A percentile compares a stretch with the other conserved stretches of the same genome.
phyloP scores from a whole-genome alignment of 2,888 invertebrate species.

The Macrophya alboannulata region DNA sequence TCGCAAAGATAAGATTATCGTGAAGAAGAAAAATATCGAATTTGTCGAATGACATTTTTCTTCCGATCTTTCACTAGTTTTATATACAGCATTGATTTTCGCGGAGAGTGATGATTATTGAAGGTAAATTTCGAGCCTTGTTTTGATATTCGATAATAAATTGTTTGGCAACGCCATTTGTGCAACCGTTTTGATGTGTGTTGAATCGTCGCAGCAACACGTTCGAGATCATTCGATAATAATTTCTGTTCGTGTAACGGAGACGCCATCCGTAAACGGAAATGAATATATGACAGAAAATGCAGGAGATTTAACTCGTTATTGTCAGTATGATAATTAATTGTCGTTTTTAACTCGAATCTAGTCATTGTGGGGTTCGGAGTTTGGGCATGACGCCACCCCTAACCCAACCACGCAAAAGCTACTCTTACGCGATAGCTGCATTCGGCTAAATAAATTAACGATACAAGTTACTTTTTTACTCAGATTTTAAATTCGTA shows the following conservation, averaged over 20 bases:
- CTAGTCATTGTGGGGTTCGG: neutral
- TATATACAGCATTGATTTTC: neutral
- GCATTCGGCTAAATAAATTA: neutral
- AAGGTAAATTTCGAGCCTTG: neutral
- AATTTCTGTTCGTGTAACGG: neutral
- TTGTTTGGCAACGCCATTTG: constrained; percentile 36
- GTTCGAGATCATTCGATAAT: constrained; percentile 41
- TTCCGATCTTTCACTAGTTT: neutral
- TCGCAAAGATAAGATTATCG: neutral
- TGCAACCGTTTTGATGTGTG: neutral
- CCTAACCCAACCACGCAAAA: constrained; percentile 33
- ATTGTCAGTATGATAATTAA: constrained; percentile 1
- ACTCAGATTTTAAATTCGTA: neutral
- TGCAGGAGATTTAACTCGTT: neutral
- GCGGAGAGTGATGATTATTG: neutral
- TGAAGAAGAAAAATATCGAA: neutral
- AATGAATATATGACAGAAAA: neutral
- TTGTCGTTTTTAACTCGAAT: neutral
- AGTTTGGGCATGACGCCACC: constrained; percentile 51
- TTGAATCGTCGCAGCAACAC: constrained; percentile 20
- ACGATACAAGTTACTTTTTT: neutral
- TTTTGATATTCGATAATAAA: constrained; percentile 1
- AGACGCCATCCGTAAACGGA: neutral
- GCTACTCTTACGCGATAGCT: neutral
- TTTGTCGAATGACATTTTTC: neutral